phyloP scores from a whole-genome alignment of 1,140 invertebrate species.

The Stratiolaelaps scimitus region DNA sequence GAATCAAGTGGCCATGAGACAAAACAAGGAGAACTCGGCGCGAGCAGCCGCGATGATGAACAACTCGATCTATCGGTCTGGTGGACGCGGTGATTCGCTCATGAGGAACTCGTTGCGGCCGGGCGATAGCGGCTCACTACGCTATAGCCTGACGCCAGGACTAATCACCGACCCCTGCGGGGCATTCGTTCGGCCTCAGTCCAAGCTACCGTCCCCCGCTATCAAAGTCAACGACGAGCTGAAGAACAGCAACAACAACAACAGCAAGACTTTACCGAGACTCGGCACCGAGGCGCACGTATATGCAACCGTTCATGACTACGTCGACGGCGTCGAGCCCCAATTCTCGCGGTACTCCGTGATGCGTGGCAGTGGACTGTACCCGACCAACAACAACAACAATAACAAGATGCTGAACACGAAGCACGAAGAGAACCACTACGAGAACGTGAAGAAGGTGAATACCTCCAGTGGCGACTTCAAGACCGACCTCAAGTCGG shows the following conservation, averaged over 20 bases:
- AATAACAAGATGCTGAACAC: slow-evolving; percentile 14
- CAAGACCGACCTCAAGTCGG: not conserved
- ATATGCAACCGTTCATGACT: slow-evolving; percentile 15
- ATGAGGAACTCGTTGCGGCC: slow-evolving; percentile 25
- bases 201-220: not conserved
- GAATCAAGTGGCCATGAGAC: slow-evolving; percentile 8
- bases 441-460: slow-evolving; percentile 22
- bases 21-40: slow-evolving; percentile 17
- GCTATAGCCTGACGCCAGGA: slow-evolving; percentile 11
- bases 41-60: slow-evolving; percentile 15
- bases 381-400: not conserved
- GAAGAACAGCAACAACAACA: slow-evolving; percentile 15
- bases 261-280: not conserved
- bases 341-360: slow-evolving; percentile 20
- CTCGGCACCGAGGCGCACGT: slow-evolving; percentile 1
- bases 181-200: slow-evolving; percentile 4
- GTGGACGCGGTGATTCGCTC: not conserved
- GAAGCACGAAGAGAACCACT: slow-evolving; percentile 10
- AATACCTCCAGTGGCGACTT: not conserved
- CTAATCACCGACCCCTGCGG: slow-evolving; percentile 2
- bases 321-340: slow-evolving; percentile 2
- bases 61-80: slow-evolving; percentile 22
- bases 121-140: not conserved
- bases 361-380: slow-evolving; percentile 9
- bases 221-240: not conserved